Evolutionary conservation across 2,888 invertebrate genomes (phyloP), one percentile per base, ranked within the genome.

Genomic region (Aelia acuminata): DNA sequence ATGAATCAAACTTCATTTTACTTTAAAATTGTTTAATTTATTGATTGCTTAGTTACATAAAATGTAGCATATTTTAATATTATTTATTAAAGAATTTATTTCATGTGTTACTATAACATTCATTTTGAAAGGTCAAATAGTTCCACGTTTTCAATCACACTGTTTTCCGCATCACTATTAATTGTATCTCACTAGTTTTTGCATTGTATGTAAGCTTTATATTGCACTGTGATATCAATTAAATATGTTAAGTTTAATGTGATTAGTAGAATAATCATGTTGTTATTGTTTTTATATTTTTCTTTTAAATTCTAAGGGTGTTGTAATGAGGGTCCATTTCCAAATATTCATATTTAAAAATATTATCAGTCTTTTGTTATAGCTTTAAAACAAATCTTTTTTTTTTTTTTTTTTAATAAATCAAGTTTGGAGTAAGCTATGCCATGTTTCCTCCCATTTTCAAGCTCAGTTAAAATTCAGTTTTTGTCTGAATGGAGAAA

Each of bases 181-280:
- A 70, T 80, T 80, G 22, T 47, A 80, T 80, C 80, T 80, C 80
- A 80, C 80, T 22, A 7, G 22, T 80, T 43, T 80, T n/a, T 43
- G 43, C 80, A 80, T 80, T 80, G 3, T 80, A 75, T 47, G n/a
- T 80, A 43, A 80, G 80, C 80, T 80, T 80, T n/a, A 80, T 47
- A 31, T 80, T 80, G 80, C 80, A 80, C 80, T 80, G 80, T 80
- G 80, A 80, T 80, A 75, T 20, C 22, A n/a, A 80, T 47, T 43
- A 43, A 47, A 80, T 80, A 43, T n/a, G n/a, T 80, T 80, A 80
- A 80, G 35, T 43, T 80, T 80, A 35, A 31, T 20, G 15, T 31
- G 31, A 70, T 70, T 70, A 18, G 15, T 70, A 35, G 63, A 70
- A 20, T 70, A 20, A 35, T 20, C 13, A 1, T 70, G 0, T 31